Evolutionary conservation across 2,797 vertebrate genomes (phyloP).

Genomic region (Dromococcyx pavoninus): DNA sequence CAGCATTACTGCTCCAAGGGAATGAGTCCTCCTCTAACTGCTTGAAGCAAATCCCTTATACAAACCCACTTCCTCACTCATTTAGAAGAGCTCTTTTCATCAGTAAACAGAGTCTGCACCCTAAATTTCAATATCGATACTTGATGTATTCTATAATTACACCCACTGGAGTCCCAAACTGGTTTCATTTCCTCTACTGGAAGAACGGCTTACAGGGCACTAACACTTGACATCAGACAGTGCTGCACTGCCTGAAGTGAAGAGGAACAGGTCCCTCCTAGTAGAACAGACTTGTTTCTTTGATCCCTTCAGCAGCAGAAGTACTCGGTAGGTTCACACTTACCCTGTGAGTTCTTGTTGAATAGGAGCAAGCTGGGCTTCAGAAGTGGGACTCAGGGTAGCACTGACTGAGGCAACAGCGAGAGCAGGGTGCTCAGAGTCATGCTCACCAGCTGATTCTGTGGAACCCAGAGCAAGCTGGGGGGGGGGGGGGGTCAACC

Average conservation of each 20-base stretch:
- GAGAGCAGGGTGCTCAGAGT: constrained; percentile 69
- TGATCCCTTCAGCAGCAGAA: constrained; percentile 19
- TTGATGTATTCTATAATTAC: neutral
- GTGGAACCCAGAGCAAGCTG: constrained; percentile 61
- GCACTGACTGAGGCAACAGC: constrained; percentile 65
- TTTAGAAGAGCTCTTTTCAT: neutral
- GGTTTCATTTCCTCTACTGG: neutral
- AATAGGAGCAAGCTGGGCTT: constrained; percentile 70
- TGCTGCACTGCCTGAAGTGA: neutral
- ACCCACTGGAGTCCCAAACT: neutral
- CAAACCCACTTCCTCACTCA: neutral
- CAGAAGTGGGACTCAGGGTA: constrained; percentile 62
- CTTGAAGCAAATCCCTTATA: neutral
- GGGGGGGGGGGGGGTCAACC: constrained; percentile 67
- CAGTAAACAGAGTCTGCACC: neutral
- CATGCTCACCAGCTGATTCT: constrained; percentile 66
- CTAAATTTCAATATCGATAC: neutral
- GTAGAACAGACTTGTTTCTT: neutral
- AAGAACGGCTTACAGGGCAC: neutral
- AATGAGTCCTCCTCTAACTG: neutral
- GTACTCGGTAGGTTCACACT: constrained; percentile 62
- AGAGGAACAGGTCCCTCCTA: neutral
- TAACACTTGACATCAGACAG: neutral
- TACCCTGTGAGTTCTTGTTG: constrained; percentile 74
- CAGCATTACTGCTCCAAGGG: neutral